phyloP scores from a whole-genome alignment of 1,140 invertebrate species.

The Panulirus ornatus region DNA sequence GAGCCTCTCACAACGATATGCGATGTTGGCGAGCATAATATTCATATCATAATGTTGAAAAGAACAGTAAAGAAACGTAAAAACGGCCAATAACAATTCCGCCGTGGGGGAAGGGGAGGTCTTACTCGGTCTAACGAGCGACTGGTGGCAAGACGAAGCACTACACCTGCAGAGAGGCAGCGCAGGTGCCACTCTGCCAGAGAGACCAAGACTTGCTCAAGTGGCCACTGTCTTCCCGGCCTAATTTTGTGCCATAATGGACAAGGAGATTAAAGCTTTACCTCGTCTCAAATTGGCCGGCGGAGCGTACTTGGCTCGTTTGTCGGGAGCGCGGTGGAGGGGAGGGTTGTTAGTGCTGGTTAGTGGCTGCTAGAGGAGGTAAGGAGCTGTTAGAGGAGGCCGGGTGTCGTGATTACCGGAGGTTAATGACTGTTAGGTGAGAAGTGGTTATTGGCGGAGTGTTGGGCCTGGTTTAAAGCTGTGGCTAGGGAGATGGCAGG shows the following conservation, averaged over 20 bases:
- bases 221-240: constrained; percentile 40
- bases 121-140: neutral
- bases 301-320: constrained; percentile 24
- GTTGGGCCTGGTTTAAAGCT: neutral
- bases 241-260: constrained; percentile 62
- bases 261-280: constrained; percentile 52
- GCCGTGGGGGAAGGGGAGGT: too few species aligned
- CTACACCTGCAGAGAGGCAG: neutral
- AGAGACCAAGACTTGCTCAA: neutral
- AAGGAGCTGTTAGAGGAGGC: neutral
- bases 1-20: constrained; percentile 33
- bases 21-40: constrained; percentile 43
- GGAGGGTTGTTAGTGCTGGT: neutral
- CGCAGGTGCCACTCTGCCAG: neutral
- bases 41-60: constrained; percentile 55
- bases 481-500: too few species aligned
- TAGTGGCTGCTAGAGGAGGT: neutral
- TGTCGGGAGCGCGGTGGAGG: neutral
- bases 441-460: neutral
- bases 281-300: constrained; percentile 42
- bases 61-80: constrained; percentile 39
- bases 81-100: neutral
- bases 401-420: neutral
- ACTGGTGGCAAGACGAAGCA: constrained; percentile 3
- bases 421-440: neutral